Base-by-base conservation (phyloP, 2,797 vertebrate genomes). In the Microctenopoma stevenorrisi region DNA sequence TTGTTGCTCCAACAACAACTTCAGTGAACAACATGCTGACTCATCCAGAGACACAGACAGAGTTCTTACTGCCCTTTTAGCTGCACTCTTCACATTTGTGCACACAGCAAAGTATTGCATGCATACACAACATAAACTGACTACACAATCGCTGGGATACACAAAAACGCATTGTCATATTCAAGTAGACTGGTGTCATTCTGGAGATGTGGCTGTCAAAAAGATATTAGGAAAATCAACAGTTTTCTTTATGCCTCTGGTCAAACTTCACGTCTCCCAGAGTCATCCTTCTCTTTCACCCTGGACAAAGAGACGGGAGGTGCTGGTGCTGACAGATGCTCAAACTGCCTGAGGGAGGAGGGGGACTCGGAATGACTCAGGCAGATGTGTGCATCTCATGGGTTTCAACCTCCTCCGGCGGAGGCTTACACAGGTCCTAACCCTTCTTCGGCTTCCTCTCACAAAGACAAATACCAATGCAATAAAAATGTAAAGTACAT, bases 11-110 rank as follows among this genome's bases (percentile, higher is more conserved):
- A 73, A 56, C 88, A 87, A 73, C 78, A 79, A 76, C 72, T 77
- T 85, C 78, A 81, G 83, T 92, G 93, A 94, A 94, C 83, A 93
- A 92, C 84, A 84, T 71, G 89, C 87, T 82, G 58, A 89, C 87
- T 94, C 91, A 78, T 88, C 56, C 58, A 40, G 68, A 70, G 61
- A 62, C 69, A 78, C 16, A 42, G 25, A 64, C 47, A 54, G 55
- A 79, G 64, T 43, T 68, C 74, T 59, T 14, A 28, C 30, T 10
- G 3, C 55, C 72, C 57, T 53, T 75, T 78, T 26, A 52, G 64
- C 58, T 54, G 67, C 68, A 65, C 71, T 59, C 67, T 30, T 54
- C 6, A 56, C 47, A 79, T 83, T 72, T 67, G 43, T 14, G 72
- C 54, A 10, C 30, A 58, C n/a, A 52, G 26, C 56, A 25, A 47